A percentile compares a stretch with the other conserved stretches of the same genome.
These are phyloP conservation scores for Tenrec ecaudatus DNA, from an alignment of 2,113 vertebrate species.

Conservation along the genomic window DNA sequence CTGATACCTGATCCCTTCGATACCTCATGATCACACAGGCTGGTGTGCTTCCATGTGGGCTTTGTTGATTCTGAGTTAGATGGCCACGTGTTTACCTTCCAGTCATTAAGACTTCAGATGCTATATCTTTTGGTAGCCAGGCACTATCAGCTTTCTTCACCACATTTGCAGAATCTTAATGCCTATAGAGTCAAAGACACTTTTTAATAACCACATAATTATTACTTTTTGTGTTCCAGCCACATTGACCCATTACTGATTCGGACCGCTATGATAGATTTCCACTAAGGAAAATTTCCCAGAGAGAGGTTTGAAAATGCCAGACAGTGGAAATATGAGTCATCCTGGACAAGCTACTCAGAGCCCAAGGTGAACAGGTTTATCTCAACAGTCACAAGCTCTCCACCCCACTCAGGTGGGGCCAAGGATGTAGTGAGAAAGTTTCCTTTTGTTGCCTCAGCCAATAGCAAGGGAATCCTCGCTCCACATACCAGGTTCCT, in stretches of 20 bases:
- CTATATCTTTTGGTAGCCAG: too few species aligned
- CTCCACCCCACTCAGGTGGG: neutral
- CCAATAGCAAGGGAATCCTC: neutral
- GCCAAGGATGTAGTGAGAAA: neutral
- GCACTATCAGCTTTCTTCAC: too few species aligned
- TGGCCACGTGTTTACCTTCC: too few species aligned
- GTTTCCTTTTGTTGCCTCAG: neutral
- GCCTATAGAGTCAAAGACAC: neutral
- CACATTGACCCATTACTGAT: neutral
- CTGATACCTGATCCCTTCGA: too few species aligned
- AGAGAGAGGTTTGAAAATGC: neutral
- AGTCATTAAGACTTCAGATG: too few species aligned
- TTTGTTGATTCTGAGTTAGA: too few species aligned
- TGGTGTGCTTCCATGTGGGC: too few species aligned
- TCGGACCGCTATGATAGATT: neutral
- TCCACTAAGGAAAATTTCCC: conserved; percentile 33
- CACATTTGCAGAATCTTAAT: neutral
- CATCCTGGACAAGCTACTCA: neutral
- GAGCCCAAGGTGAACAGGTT: neutral
- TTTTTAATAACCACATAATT: conserved; percentile 3
- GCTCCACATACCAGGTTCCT: conserved; percentile 6
- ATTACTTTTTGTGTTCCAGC: conserved; percentile 5
- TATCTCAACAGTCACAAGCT: neutral
- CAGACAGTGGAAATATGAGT: neutral
- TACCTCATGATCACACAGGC: too few species aligned